phyloP scores from a whole-genome alignment of 2,797 vertebrate genomes.

The Molossus molossus region DNA sequence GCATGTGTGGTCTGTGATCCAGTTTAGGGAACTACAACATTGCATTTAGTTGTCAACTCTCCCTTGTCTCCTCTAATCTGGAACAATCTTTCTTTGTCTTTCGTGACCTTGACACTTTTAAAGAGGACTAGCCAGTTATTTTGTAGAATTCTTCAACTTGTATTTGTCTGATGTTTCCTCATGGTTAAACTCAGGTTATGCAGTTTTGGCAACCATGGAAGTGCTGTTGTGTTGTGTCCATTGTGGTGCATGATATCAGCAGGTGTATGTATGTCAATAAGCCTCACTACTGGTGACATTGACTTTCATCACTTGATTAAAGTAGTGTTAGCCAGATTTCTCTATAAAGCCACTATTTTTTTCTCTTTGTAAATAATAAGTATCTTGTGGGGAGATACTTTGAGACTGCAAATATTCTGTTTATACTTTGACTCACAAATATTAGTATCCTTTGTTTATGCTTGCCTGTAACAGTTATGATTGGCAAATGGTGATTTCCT shows the following conservation, averaged over 20 bases:
- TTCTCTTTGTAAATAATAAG: constrained; percentile 12
- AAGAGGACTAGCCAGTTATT: neutral
- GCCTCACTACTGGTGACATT: neutral
- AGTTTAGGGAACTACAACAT: neutral
- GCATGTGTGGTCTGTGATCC: neutral
- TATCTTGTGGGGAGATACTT: neutral
- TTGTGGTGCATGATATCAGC: neutral
- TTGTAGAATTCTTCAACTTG: neutral
- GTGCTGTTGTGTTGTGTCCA: neutral
- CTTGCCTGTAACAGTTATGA: neutral
- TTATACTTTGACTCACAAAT: neutral
- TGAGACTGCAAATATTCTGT: neutral
- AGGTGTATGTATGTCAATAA: rapidly evolving
- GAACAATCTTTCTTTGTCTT: neutral
- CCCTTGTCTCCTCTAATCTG: neutral
- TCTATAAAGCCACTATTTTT: neutral
- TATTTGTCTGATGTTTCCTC: constrained; percentile 4
- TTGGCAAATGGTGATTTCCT: constrained; percentile 53
- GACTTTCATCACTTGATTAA: neutral
- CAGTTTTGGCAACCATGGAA: neutral
- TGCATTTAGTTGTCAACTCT: neutral
- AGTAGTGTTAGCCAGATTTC: neutral
- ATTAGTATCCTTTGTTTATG: neutral
- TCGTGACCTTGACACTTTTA: neutral
- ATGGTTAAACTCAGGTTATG: neutral